phyloP scores from a whole-genome alignment of 2,888 invertebrate species.

The Oxytorus armatus region DNA sequence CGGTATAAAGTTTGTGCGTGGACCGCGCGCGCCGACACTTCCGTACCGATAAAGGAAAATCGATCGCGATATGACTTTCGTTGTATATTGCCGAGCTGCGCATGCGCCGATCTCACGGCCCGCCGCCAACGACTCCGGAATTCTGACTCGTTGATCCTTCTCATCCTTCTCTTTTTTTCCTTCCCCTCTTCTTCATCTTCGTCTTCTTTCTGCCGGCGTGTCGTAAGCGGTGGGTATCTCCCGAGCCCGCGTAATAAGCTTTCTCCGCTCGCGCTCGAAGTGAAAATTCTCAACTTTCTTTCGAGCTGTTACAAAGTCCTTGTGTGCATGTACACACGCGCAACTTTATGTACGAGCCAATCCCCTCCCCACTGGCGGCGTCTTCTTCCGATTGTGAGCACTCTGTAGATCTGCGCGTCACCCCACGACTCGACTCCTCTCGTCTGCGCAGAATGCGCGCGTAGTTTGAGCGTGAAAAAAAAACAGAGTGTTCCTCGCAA shows the following conservation, averaged over 20 bases:
- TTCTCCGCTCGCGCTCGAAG: slow-evolving; percentile 70
- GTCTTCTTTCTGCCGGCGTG: slow-evolving; percentile 59
- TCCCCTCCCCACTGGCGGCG: slow-evolving; percentile 36
- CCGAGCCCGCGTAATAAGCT: slow-evolving; percentile 72
- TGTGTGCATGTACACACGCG: slow-evolving; percentile 6
- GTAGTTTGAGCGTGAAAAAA: slow-evolving; percentile 4
- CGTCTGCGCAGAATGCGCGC: slow-evolving; percentile 52
- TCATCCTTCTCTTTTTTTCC: slow-evolving; percentile 18
- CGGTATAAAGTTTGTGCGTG: too few species aligned
- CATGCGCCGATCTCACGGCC: slow-evolving; percentile 47
- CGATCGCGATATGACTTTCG: slow-evolving; percentile 11
- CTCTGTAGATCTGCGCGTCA: slow-evolving; percentile 27
- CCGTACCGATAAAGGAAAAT: slow-evolving; percentile 2
- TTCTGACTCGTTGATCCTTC: slow-evolving; percentile 47
- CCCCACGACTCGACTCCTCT: slow-evolving; percentile 14
- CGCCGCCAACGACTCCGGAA: slow-evolving; percentile 33
- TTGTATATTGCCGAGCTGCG: slow-evolving; percentile 5
- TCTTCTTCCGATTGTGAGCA: slow-evolving; percentile 64
- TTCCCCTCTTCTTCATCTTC: slow-evolving; percentile 24
- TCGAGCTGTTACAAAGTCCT: slow-evolving; percentile 42
- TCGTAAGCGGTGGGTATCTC: slow-evolving; percentile 69
- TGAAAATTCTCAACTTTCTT: slow-evolving; percentile 74
- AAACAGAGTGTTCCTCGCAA: slow-evolving; percentile 7
- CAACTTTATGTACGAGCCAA: background rate
- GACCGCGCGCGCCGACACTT: too few species aligned